phyloP scores from a whole-genome alignment of 2,797 vertebrate genomes.

The Sarcophilus harrisii region DNA sequence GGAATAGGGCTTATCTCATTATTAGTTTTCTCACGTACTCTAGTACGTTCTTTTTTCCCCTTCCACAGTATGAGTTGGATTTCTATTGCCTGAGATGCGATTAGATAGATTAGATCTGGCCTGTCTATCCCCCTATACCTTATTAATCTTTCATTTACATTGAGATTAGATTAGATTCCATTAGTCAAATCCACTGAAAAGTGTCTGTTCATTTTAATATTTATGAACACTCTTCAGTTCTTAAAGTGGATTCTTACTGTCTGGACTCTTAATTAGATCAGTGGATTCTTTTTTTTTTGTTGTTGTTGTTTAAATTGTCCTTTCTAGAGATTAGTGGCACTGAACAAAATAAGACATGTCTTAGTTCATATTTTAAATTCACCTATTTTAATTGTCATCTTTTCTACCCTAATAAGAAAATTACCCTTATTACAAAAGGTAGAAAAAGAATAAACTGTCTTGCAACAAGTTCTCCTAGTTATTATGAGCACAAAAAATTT shows the following conservation, averaged over 20 bases:
- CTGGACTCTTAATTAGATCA: constrained; percentile 68
- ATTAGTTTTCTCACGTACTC: constrained; percentile 48
- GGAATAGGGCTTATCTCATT: constrained; percentile 66
- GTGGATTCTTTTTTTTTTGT: constrained; percentile 51
- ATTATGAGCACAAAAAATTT: constrained; percentile 7
- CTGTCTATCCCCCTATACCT: constrained; percentile 68
- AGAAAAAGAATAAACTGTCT: constrained; percentile 25
- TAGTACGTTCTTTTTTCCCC: constrained; percentile 56
- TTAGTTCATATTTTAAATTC: constrained; percentile 49
- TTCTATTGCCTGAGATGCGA: constrained; percentile 68
- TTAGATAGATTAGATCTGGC: constrained; percentile 80
- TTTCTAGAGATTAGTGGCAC: constrained; percentile 59
- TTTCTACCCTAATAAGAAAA: neutral
- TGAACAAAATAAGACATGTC: constrained; percentile 69
- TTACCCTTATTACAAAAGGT: constrained; percentile 12
- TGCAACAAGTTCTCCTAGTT: neutral
- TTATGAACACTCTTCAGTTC: constrained; percentile 66
- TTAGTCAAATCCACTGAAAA: constrained; percentile 76
- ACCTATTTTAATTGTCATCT: constrained; percentile 45
- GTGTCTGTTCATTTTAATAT: constrained; percentile 75
- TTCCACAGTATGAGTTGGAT: constrained; percentile 44
- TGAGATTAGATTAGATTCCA: constrained; percentile 79
- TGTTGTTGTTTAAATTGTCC: constrained; percentile 70
- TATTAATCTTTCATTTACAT: constrained; percentile 82
- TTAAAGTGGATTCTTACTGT: constrained; percentile 71